These are phyloP conservation scores for Microcebus tavaratra DNA, from an alignment of 2,113 vertebrate genomes.

Conservation along the genomic window DNA sequence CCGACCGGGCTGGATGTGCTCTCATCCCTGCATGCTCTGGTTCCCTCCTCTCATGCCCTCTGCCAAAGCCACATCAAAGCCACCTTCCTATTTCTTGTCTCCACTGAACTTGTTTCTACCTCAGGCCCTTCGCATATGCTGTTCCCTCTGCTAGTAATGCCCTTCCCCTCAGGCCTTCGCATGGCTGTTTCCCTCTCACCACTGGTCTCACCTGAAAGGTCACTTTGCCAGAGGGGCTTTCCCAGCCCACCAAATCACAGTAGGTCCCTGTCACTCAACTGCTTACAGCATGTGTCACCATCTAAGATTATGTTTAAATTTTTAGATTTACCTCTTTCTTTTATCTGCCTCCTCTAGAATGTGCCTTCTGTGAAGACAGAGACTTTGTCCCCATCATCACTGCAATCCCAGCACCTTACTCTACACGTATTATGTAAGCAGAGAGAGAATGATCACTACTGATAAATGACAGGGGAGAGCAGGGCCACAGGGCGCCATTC, in stretches of 20 bases:
- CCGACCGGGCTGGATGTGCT: neutral
- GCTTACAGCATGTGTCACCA: neutral
- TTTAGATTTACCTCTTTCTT: neutral
- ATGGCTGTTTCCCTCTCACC: neutral
- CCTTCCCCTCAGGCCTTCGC: neutral
- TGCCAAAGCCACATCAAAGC: neutral
- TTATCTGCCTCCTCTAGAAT: neutral
- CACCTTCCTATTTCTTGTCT: neutral
- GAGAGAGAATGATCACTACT: neutral
- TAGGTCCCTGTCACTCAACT: fast-evolving
- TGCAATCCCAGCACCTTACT: neutral
- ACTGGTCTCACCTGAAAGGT: neutral
- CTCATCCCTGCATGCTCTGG: neutral
- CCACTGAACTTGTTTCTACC: neutral
- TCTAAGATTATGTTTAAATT: neutral
- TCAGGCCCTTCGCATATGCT: neutral
- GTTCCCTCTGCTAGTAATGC: neutral
- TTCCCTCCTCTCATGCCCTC: neutral
- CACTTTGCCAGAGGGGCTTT: neutral
- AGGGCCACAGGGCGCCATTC: neutral
- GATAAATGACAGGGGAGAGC: neutral
- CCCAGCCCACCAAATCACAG: neutral
- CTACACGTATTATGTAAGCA: neutral
- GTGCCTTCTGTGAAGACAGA: neutral
- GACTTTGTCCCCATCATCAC: neutral